A percentile compares a stretch with the other conserved stretches of the same genome.
Conservation (phyloP, 1,140 invertebrate genomes). For the Delia radicum region DNA sequence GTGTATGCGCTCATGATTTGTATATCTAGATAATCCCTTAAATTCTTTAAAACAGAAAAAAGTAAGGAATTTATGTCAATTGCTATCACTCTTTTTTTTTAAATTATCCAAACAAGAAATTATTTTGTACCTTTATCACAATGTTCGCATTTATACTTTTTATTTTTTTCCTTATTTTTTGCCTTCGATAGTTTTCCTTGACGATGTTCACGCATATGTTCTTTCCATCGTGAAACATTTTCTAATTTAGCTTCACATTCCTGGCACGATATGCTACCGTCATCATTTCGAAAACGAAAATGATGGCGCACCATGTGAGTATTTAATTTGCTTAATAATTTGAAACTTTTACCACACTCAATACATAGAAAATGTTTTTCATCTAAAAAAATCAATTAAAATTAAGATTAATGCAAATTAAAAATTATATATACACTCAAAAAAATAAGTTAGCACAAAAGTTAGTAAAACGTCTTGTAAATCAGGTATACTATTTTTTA, state of each 20-base stretch:
- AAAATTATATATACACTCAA: too few species aligned
- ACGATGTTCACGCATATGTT: neutral
- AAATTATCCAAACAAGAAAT: neutral
- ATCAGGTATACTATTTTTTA: too few species aligned
- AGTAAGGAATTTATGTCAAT: neutral
- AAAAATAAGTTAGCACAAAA: too few species aligned
- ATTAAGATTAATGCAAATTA: too few species aligned
- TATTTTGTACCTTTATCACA: neutral
- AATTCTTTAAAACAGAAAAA: neutral
- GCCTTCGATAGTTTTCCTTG: neutral
- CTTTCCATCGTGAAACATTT: neutral
- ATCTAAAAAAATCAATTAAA: too few species aligned
- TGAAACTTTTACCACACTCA: too few species aligned
- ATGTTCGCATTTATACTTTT: neutral
- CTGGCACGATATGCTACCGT: neutral
- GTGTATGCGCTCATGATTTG: neutral
- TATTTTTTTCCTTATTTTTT: neutral
- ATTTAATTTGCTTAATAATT: too few species aligned
- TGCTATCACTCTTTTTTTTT: neutral
- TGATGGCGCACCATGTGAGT: too few species aligned
- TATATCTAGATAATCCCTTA: too few species aligned
- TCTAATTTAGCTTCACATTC: neutral
- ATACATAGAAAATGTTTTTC: too few species aligned
- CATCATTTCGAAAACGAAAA: too few species aligned
- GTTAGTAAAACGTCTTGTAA: too few species aligned